These are phyloP conservation scores for Cinclus cinclus DNA, from an alignment of 2,113 vertebrate genomes.

Conservation along the genomic window DNA sequence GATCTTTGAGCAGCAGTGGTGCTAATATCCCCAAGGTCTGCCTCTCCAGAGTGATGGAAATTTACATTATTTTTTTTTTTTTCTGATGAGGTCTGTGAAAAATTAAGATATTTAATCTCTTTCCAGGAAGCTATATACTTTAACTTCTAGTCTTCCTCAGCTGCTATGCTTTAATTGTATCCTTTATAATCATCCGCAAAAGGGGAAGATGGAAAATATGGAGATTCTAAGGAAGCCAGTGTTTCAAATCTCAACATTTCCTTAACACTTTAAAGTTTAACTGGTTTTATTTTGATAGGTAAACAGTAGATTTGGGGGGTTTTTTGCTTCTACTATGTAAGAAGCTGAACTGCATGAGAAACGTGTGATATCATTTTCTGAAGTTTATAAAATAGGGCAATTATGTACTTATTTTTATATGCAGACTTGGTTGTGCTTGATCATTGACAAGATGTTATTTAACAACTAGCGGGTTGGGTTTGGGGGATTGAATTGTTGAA, in stretches of 20 bases:
- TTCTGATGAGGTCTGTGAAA: background rate
- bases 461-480: background rate
- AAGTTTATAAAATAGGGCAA: background rate
- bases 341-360: background rate
- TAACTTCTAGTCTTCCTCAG: constrained; percentile 2
- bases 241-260: background rate
- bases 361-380: background rate
- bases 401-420: background rate
- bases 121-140: constrained; percentile 30
- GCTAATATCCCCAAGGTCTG: background rate
- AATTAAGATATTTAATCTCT: constrained; percentile 45
- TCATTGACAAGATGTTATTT: background rate
- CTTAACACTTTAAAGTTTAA: background rate
- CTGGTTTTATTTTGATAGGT: background rate
- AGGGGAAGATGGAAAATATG: background rate
- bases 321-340: background rate
- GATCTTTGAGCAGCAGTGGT: background rate
- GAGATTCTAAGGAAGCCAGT: background rate
- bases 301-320: background rate
- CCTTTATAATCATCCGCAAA: background rate
- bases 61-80: background rate
- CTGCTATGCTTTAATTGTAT: constrained; percentile 24
- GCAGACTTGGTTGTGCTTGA: background rate
- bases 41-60: constrained; percentile 15
- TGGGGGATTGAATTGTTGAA: background rate